Evolutionary conservation across 64 coral and sea anemone genomes (phyloP).

Genomic region (Pocillopora verrucosa): DNA sequence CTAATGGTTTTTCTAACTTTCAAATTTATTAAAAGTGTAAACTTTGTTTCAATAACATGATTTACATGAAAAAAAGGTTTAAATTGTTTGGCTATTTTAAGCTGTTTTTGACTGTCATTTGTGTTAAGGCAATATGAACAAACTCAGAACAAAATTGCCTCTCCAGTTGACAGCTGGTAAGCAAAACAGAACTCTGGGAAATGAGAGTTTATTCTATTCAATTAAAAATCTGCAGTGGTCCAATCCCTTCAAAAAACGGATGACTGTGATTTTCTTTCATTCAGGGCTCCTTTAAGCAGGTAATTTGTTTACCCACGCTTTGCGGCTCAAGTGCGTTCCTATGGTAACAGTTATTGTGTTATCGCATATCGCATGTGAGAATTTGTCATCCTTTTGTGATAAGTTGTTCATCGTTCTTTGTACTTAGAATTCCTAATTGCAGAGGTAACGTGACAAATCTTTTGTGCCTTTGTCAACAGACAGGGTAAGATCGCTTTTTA

Average conservation of each 20-base stretch:
- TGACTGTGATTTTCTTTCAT: neutral
- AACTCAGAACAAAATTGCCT: neutral
- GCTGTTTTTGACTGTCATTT: slow-evolving; percentile 4
- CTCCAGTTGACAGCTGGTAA: neutral
- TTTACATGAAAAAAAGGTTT: slow-evolving; percentile 2
- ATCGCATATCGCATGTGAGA: neutral
- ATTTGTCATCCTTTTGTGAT: neutral
- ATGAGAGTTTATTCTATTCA: neutral
- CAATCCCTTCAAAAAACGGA: neutral
- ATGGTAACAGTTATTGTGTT: slow-evolving; percentile 19
- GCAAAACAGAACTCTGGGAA: neutral
- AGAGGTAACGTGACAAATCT: neutral
- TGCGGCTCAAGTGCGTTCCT: neutral
- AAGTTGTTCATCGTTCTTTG: neutral
- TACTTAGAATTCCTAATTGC: slow-evolving; percentile 12
- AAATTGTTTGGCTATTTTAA: neutral
- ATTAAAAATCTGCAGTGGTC: neutral
- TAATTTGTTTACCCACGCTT: neutral
- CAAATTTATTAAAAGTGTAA: neutral
- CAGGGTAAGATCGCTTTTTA: slow-evolving; percentile 3
- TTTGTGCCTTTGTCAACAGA: slow-evolving; percentile 30
- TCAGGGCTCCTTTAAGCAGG: neutral
- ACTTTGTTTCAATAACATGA: neutral
- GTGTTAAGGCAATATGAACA: slow-evolving; percentile 18
- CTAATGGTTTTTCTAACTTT: neutral